These are phyloP conservation scores for Trinorchestia longiramus DNA, from an alignment of 1,140 invertebrate species.

Conservation along the genomic window DNA sequence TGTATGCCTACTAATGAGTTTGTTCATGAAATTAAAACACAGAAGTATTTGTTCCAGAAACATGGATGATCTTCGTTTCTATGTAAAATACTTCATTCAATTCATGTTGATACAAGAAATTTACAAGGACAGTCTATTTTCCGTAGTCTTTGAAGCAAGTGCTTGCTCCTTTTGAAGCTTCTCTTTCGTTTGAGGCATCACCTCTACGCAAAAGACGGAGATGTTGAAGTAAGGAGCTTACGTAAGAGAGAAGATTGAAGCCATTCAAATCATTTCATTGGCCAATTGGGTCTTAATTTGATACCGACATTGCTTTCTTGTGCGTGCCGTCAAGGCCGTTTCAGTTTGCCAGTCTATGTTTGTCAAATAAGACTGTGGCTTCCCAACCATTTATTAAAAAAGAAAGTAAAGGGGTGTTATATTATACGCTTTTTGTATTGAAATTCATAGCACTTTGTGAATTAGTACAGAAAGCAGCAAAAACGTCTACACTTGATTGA, in stretches of 20 bases:
- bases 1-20: too few relatives aligned
- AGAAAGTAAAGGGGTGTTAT: too few relatives aligned
- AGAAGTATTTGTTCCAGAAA: neutral
- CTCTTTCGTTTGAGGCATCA: neutral
- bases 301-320: neutral
- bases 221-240: neutral
- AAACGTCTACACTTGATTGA: too few relatives aligned
- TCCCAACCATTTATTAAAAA: too few relatives aligned
- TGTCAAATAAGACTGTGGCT: too few relatives aligned
- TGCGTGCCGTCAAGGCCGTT: neutral
- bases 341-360: too few relatives aligned
- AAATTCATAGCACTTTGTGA: too few relatives aligned
- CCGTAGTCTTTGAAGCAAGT: neutral
- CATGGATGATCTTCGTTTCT: neutral
- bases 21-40: neutral
- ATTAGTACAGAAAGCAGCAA: too few relatives aligned
- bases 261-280: neutral
- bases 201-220: neutral
- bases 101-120: neutral
- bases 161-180: neutral
- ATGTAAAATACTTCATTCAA: neutral
- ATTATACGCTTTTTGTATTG: too few relatives aligned
- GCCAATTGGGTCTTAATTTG: neutral
- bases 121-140: neutral
- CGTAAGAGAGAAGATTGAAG: neutral